phyloP scores from a whole-genome alignment of 1,140 invertebrate species.

The Drosophila sucinea region DNA sequence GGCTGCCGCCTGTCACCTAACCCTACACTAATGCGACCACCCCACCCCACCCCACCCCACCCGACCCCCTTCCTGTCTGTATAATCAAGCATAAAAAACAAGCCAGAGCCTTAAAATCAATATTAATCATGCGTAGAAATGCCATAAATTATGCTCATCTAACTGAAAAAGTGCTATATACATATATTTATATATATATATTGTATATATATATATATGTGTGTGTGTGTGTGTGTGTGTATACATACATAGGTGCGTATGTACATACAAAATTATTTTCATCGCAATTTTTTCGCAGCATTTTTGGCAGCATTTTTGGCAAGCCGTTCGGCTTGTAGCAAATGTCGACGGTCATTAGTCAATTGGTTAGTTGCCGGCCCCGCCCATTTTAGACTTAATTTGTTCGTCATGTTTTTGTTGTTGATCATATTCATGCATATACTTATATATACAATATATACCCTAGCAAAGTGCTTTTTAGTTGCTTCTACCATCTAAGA shows the following conservation, averaged over 20 bases:
- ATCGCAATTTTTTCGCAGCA: conserved; percentile 6
- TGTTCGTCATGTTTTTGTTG: conserved; percentile 7
- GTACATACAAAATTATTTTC: conserved; percentile 51
- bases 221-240: background rate
- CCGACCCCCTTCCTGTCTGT: background rate
- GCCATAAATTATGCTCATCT: conserved; percentile 68
- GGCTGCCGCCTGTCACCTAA: conserved; percentile 4
- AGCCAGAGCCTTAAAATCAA: conserved; percentile 71
- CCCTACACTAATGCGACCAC: background rate
- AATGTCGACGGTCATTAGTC: conserved; percentile 71
- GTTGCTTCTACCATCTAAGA: background rate
- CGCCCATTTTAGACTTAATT: conserved; percentile 32
- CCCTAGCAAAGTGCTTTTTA: conserved; percentile 1
- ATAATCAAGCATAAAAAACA: conserved; percentile 41
- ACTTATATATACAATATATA: background rate
- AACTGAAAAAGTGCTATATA: conserved; percentile 8
- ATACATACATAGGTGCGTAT: background rate
- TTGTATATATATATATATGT: conserved; percentile 5
- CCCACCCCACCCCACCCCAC: background rate
- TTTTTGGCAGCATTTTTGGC: conserved; percentile 34
- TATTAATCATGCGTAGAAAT: conserved; percentile 81
- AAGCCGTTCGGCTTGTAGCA: conserved; percentile 51
- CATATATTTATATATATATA: background rate
- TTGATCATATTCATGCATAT: conserved; percentile 1
- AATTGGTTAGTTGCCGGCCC: conserved; percentile 48